These are phyloP conservation scores for Palythoa grandiflora DNA, from an alignment of 92 coral and sea anemone genomes.

Conservation along the genomic window DNA sequence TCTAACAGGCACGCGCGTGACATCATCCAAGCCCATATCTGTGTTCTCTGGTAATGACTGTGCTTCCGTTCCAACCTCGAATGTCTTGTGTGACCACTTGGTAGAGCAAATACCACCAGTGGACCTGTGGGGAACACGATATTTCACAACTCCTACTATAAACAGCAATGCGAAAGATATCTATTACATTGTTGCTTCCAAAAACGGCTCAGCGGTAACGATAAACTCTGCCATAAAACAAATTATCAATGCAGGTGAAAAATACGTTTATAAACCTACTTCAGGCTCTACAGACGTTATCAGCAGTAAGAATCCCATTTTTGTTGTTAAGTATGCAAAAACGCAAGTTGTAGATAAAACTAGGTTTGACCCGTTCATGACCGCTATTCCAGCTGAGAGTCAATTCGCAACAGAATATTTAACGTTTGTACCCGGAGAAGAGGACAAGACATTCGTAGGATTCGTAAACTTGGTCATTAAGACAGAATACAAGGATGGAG, in stretches of 20 bases:
- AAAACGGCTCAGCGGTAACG: constrained; percentile 64
- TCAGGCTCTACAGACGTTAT: constrained; percentile 58
- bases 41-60: constrained; percentile 93
- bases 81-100: constrained; percentile 74
- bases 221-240: constrained; percentile 44
- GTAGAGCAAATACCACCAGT: constrained; percentile 91
- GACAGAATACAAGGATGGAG: constrained; percentile 52
- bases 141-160: constrained; percentile 80
- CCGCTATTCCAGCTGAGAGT: constrained; percentile 71
- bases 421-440: constrained; percentile 59
- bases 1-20: constrained; percentile 78
- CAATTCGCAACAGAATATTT: constrained; percentile 82
- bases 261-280: constrained; percentile 46
- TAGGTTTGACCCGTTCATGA: constrained; percentile 79
- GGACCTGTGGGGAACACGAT: constrained; percentile 72
- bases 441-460: constrained; percentile 35
- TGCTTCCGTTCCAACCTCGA: constrained; percentile 66
- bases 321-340: constrained; percentile 80
- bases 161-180: constrained; percentile 64
- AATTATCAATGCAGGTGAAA: constrained; percentile 61
- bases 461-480: constrained; percentile 61
- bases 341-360: constrained; percentile 28
- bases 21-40: constrained; percentile 77
- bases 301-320: constrained; percentile 71
- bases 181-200: constrained; percentile 79